These are phyloP conservation scores for Drosophila yooni DNA, from an alignment of 2,888 invertebrate species.

Conservation along the genomic window DNA sequence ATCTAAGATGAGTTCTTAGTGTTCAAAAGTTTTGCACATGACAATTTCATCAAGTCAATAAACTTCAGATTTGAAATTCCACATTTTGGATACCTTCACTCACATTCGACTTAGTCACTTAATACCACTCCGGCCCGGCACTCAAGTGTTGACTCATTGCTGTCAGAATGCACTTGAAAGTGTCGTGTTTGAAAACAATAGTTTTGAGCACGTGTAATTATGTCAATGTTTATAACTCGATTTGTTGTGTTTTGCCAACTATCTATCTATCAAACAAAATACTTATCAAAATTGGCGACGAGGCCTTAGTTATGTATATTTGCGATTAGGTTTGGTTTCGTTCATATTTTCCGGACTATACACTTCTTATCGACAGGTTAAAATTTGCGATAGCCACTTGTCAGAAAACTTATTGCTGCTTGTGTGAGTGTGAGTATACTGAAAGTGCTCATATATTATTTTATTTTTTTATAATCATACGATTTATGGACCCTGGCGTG, in stretches of 20 bases:
- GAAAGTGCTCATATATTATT: constrained; percentile 27
- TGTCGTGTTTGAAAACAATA: constrained; percentile 40
- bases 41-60: not conserved
- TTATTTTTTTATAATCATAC: constrained; percentile 51
- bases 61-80: not conserved
- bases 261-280: not conserved
- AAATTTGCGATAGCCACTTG: constrained; percentile 61
- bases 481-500: constrained; percentile 54
- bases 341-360: not conserved
- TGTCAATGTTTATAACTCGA: not conserved
- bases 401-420: constrained; percentile 8
- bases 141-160: constrained; percentile 16
- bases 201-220: constrained; percentile 2
- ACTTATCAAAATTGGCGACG: constrained; percentile 51
- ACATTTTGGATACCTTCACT: not conserved
- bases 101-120: not conserved
- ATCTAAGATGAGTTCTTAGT: not conserved
- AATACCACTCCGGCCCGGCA: not conserved
- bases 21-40: not conserved
- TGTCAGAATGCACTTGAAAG: constrained; percentile 45
- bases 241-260: constrained; percentile 7
- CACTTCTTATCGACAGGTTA: not conserved
- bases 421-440: constrained; percentile 15
- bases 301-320: not conserved
- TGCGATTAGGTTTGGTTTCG: not conserved